Conservation (phyloP, 2,888 invertebrate species). For the Pyrochroa serraticornis region DNA sequence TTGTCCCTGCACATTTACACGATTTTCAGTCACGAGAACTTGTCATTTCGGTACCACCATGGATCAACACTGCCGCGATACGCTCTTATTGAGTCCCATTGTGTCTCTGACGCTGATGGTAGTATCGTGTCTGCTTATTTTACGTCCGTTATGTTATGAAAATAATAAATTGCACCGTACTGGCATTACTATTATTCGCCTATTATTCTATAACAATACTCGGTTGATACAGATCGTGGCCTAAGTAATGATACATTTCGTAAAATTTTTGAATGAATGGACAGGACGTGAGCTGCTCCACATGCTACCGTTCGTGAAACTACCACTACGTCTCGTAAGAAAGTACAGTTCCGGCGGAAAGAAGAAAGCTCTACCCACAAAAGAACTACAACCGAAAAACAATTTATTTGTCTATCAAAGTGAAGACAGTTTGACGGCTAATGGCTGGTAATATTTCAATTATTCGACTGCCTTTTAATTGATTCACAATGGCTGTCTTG, state of each 20-base stretch:
- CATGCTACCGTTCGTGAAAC: too few relatives aligned
- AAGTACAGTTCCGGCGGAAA: background rate
- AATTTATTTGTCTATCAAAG: conserved; percentile 4
- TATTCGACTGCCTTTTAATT: background rate
- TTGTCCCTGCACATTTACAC: too few relatives aligned
- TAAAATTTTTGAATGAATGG: too few relatives aligned
- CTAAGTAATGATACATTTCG: conserved; percentile 22
- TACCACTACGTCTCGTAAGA: background rate
- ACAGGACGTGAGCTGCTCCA: too few relatives aligned
- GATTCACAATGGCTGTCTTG: background rate
- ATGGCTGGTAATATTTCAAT: background rate
- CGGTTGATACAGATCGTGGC: conserved; percentile 28
- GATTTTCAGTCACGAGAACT: too few relatives aligned
- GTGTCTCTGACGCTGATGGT: conserved; percentile 19
- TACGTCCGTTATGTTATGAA: conserved; percentile 28
- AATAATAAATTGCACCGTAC: conserved; percentile 30
- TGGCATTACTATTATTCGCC: conserved; percentile 22
- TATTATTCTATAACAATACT: conserved; percentile 28
- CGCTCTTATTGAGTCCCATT: conserved; percentile 18
- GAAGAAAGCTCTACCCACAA: background rate
- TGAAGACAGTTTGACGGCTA: background rate
- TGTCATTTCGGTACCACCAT: background rate
- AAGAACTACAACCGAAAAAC: background rate
- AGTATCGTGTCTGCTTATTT: conserved; percentile 26
- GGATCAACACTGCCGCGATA: conserved; percentile 3